Conservation (phyloP, 2,113 vertebrate genomes). For the Pseudorasbora parva region DNA sequence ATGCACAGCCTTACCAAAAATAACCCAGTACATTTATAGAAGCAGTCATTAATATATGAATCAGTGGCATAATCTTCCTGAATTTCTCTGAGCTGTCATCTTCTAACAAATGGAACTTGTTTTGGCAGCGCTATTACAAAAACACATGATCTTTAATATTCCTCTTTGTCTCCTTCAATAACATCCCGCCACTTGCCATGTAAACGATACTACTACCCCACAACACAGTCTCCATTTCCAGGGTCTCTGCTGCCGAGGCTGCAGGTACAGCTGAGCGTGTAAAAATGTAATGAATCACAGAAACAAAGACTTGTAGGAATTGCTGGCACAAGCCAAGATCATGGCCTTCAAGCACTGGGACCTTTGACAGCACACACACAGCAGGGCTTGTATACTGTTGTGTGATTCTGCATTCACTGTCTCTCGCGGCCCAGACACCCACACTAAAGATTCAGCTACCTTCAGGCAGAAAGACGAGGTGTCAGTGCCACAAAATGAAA, state of each 20-base stretch:
- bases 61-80: conserved; percentile 26
- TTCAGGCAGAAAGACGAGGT: conserved; percentile 62
- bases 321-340: conserved; percentile 44
- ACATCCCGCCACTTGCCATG: neutral
- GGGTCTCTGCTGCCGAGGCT: neutral
- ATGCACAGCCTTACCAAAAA: conserved; percentile 42
- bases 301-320: conserved; percentile 47
- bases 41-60: conserved; percentile 49
- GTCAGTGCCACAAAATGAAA: conserved; percentile 60
- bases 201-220: conserved; percentile 34
- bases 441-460: conserved; percentile 53
- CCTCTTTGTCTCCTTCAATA: conserved; percentile 50
- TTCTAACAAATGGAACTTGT: conserved; percentile 47
- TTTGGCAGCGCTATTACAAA: conserved; percentile 46
- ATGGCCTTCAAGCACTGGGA: conserved; percentile 53
- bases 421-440: conserved; percentile 42
- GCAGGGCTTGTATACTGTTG: conserved; percentile 36
- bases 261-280: conserved; percentile 1
- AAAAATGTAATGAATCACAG: conserved; percentile 52
- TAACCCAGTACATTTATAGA: conserved; percentile 37
- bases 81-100: conserved; percentile 38
- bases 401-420: conserved; percentile 50
- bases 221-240: neutral
- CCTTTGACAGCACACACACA: conserved; percentile 54
- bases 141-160: conserved; percentile 41